Conservation (phyloP, 64 coral and sea anemone genomes). For the Montipora capricornis region DNA sequence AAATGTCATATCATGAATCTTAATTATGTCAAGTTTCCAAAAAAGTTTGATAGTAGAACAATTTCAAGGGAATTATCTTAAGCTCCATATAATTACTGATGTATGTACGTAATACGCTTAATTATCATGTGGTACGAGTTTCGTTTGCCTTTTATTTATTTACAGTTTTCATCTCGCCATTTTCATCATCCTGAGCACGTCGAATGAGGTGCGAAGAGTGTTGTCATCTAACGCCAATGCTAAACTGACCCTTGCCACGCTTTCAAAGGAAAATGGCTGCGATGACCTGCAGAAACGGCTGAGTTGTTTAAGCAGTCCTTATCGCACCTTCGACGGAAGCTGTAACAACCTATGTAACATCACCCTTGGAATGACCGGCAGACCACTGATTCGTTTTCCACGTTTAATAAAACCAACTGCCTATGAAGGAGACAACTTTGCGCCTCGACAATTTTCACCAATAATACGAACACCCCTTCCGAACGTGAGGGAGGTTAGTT, state of each 20-base stretch:
- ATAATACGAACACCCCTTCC: neutral
- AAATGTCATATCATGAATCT: no score
- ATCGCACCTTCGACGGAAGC: constrained; percentile 30
- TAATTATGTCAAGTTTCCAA: no score
- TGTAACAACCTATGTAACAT: constrained; percentile 47
- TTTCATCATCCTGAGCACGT: neutral
- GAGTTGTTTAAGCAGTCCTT: neutral
- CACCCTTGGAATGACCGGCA: neutral
- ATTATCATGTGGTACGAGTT: no score
- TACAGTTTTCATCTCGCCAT: neutral
- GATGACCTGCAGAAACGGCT: neutral
- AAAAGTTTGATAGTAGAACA: no score
- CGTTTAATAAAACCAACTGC: neutral
- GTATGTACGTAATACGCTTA: no score
- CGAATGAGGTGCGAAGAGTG: neutral
- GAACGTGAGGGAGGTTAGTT: neutral
- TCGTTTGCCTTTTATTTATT: no score
- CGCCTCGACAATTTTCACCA: neutral
- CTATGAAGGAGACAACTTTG: neutral
- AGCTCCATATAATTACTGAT: no score
- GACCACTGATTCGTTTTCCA: neutral
- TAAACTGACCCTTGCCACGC: neutral
- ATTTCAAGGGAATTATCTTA: no score
- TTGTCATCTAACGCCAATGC: neutral
- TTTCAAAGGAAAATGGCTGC: neutral